These are phyloP conservation scores for Teleogryllus oceanicus DNA, from an alignment of 2,888 invertebrate genomes.

Conservation along the genomic window DNA sequence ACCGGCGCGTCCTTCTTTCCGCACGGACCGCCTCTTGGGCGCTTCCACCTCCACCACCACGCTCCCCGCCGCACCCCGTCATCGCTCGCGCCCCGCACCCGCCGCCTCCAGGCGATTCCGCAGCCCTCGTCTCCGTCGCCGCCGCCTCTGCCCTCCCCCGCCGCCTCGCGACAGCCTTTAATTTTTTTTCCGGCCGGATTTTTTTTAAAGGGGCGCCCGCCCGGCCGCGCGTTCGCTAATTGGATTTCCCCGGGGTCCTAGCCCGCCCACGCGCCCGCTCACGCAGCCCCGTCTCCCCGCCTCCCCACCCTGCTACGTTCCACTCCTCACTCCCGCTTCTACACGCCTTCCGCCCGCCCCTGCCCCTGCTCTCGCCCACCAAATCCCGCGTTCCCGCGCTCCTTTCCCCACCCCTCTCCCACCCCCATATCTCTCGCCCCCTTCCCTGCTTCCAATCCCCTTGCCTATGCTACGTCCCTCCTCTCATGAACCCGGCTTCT, in stretches of 20 bases:
- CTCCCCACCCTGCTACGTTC: neutral
- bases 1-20: too few relatives aligned
- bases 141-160: neutral
- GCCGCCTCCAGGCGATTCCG: neutral
- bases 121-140: too few relatives aligned
- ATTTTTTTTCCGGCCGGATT: neutral
- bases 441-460: too few relatives aligned
- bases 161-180: neutral
- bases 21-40: too few relatives aligned
- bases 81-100: neutral
- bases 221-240: conserved; percentile 7
- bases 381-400: too few relatives aligned
- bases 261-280: neutral
- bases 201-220: neutral
- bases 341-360: neutral
- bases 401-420: too few relatives aligned
- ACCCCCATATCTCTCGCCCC: too few relatives aligned
- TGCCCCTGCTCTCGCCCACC: too few relatives aligned
- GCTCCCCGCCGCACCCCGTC: neutral
- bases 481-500: too few relatives aligned
- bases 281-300: neutral
- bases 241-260: neutral
- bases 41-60: neutral
- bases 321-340: neutral
- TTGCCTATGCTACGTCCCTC: too few relatives aligned